Conservation (phyloP, 2,797 vertebrate species). For the Onychomys torridus region DNA sequence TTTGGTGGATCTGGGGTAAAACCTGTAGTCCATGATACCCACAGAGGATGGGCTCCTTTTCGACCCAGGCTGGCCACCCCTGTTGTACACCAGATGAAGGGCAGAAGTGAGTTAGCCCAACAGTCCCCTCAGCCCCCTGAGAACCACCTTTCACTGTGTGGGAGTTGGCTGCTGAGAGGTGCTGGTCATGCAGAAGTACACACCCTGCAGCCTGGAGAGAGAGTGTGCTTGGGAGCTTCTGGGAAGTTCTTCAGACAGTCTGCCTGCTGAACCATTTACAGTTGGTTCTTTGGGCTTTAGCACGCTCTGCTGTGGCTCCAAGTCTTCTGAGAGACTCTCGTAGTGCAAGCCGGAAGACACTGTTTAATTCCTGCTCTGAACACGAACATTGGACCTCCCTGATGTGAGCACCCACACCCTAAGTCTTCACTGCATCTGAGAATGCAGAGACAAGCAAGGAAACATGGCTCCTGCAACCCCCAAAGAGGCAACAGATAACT, state of each 20-base stretch:
- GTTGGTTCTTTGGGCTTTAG: constrained; percentile 7
- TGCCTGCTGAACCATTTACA: background rate
- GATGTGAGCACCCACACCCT: constrained; percentile 38
- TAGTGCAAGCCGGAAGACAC: background rate
- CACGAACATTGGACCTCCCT: background rate
- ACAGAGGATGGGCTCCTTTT: background rate
- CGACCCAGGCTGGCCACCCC: background rate
- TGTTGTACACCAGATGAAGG: background rate
- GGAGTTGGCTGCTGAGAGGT: background rate
- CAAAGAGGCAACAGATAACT: constrained; percentile 56
- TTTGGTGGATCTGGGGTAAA: background rate
- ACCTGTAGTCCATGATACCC: background rate
- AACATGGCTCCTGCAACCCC: constrained; percentile 40
- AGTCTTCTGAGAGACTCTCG: background rate
- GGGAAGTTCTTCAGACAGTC: background rate
- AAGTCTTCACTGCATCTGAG: constrained; percentile 75
- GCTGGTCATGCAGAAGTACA: background rate
- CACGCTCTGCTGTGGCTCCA: background rate
- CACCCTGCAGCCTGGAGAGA: background rate
- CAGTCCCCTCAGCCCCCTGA: background rate
- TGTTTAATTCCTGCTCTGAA: background rate
- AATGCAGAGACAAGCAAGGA: constrained; percentile 69
- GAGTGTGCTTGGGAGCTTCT: background rate
- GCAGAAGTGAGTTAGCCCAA: background rate
- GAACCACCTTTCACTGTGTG: background rate